Base-by-base conservation (phyloP, 2,797 vertebrate species). In the Neoniphon sammara region DNA sequence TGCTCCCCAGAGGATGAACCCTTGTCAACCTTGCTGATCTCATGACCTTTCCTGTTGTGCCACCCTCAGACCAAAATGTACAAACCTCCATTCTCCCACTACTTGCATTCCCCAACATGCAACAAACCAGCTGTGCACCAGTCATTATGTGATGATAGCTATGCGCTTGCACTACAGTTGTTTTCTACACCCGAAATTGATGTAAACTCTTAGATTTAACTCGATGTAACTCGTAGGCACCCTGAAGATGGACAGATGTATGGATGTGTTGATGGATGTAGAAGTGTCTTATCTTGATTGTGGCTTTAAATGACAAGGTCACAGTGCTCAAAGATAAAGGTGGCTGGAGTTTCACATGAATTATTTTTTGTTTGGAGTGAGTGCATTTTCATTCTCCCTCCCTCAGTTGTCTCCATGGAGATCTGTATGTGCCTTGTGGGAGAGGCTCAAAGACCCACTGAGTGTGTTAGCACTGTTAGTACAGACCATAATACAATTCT, bases 401-500 rank as follows among this genome's bases (percentile, higher is more conserved):
- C 73, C 58, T 77, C 72, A 44, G 73, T 85, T 66, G 91, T 91
- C 90, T 89, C 92, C 90, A 91, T 91, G 89, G 91, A 91, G 91
- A 92, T 84, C 75, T 62, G 81, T 65, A 72, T 85, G 87, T 82
- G 82, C 80, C 87, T 88, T 70, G 78, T 76, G 80, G 78, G 75
- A 80, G 73, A 78, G 72, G 76, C 85, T 85, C 84, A 91, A 86
- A 86, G 74, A 70, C 89, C 87, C 53, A 52, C 88, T 81, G 81
- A 88, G 89, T 86, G 85, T 87, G 87, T 90, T 92, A 85, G 87
- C 91, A 89, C 90, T 85, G 91, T 91, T 91, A 89, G 91, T 93
- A 91, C 88, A 92, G 88, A 88, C 87, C 86, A 88, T 91, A 93
- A 93, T 88, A 87, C 75, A 84, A 87, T 93, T 88, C 87, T 80